These are phyloP conservation scores for Ameiurus melas DNA, from an alignment of 2,113 vertebrate genomes.

Conservation along the genomic window DNA sequence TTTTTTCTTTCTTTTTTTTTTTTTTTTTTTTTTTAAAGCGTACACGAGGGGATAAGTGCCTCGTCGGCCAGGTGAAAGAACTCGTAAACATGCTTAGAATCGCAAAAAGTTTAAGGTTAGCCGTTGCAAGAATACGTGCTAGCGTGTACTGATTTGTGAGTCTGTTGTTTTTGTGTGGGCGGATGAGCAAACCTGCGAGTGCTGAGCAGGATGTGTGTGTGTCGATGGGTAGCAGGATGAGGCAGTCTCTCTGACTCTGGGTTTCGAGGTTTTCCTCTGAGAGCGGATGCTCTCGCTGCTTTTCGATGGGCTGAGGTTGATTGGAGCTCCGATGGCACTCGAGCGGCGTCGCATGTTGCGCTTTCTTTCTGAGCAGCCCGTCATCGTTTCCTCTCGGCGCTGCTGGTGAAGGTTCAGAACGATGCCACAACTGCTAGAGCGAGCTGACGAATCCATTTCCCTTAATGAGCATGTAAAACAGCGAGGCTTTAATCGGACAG, in stretches of 20 bases:
- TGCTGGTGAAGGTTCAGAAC: neutral
- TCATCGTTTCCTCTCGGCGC: conserved; percentile 13
- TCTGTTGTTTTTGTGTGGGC: neutral
- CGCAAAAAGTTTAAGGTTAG: neutral
- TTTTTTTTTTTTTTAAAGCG: neutral
- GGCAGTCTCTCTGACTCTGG: conserved; percentile 17
- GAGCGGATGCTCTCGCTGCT: conserved; percentile 44
- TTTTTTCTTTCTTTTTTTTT: neutral
- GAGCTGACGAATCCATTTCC: conserved; percentile 1
- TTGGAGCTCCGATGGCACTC: neutral
- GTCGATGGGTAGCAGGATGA: conserved; percentile 22
- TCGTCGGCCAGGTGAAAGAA: neutral
- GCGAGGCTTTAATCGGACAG: neutral
- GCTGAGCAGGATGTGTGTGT: conserved; percentile 27
- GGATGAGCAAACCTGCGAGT: conserved; percentile 31
- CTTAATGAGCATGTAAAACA: neutral
- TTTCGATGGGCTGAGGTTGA: conserved; percentile 28
- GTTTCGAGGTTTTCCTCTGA: conserved; percentile 54
- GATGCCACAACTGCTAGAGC: neutral
- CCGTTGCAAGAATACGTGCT: neutral
- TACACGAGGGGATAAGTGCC: neutral
- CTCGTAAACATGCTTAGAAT: neutral
- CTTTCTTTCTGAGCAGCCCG: conserved; percentile 31
- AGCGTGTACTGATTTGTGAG: conserved; percentile 17
- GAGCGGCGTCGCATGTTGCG: neutral